Evolutionary conservation across 2,888 invertebrate genomes (phyloP).

Genomic region (Pterostichus madidus): DNA sequence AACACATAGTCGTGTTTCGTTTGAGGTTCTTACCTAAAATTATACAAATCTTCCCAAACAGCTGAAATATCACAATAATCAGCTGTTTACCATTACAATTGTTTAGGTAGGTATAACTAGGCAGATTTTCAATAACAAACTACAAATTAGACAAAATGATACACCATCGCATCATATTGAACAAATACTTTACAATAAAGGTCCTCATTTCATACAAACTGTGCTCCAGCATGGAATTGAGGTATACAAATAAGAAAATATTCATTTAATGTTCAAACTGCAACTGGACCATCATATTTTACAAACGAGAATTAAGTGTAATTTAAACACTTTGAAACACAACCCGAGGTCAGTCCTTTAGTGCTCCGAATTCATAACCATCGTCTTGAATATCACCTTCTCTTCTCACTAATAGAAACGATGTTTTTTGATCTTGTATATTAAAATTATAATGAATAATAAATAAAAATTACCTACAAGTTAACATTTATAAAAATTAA

Average conservation of each 20-base stretch:
- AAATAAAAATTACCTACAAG: conserved; percentile 27
- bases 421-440: neutral
- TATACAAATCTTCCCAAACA: conserved; percentile 42
- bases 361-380: conserved; percentile 32
- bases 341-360: conserved; percentile 38
- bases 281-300: conserved; percentile 36
- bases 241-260: conserved; percentile 53
- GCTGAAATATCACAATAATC: conserved; percentile 21
- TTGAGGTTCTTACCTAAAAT: conserved; percentile 44
- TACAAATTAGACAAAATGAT: conserved; percentile 53
- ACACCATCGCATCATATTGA: conserved; percentile 33
- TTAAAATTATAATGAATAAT: conserved; percentile 28
- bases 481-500: conserved; percentile 31
- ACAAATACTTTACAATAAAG: conserved; percentile 50
- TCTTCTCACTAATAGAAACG: conserved; percentile 17
- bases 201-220: conserved; percentile 39
- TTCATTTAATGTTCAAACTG: conserved; percentile 32
- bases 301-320: conserved; percentile 39
- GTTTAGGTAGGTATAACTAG: conserved; percentile 40
- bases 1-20: conserved; percentile 45
- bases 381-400: neutral
- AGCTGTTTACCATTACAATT: conserved; percentile 34
- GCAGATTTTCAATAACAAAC: conserved; percentile 50
- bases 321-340: conserved; percentile 45
- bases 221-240: conserved; percentile 38